Evolutionary conservation across 2,113 vertebrate species (phyloP).

Genomic region (Nesogale talazaci): DNA sequence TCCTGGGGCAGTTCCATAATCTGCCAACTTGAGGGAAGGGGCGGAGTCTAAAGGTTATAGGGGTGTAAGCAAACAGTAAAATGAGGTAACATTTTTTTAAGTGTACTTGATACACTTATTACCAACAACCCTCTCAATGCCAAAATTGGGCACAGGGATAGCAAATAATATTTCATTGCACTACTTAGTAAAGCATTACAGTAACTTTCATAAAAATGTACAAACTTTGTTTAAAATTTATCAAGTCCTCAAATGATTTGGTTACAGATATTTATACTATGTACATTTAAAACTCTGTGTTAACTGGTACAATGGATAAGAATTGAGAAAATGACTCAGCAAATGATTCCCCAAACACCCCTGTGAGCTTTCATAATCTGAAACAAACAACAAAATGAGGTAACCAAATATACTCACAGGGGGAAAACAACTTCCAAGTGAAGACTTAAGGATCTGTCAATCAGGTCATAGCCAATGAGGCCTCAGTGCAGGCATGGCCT

Average conservation of each 20-base stretch:
- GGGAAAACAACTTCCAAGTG: slow-evolving; percentile 81
- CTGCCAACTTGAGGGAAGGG: no score
- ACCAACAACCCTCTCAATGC: slow-evolving; percentile 96
- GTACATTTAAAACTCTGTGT: slow-evolving; percentile 95
- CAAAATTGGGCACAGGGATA: slow-evolving; percentile 94
- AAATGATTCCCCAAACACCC: slow-evolving; percentile 87
- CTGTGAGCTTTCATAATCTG: slow-evolving; percentile 87
- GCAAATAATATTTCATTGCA: slow-evolving; percentile 98
- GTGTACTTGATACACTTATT: slow-evolving; percentile 99
- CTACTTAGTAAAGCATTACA: slow-evolving; percentile 99
- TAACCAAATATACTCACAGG: slow-evolving; percentile 91
- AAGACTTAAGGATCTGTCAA: slow-evolving; percentile 80
- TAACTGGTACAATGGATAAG: slow-evolving; percentile 91
- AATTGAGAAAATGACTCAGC: slow-evolving; percentile 88
- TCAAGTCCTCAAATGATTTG: slow-evolving; percentile 99
- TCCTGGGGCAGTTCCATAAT: no score
- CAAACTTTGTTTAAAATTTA: slow-evolving; percentile 99
- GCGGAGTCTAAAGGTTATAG: no score
- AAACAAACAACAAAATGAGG: slow-evolving; percentile 93
- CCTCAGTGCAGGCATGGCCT: no score
- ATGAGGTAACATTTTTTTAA: no score
- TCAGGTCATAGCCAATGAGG: no score
- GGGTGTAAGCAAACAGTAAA: no score
- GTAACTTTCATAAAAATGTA: slow-evolving; percentile 99
- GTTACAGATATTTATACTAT: slow-evolving; percentile 98